phyloP scores from a whole-genome alignment of 2,797 vertebrate genomes.

The Sebastiscus albofasciatus region DNA sequence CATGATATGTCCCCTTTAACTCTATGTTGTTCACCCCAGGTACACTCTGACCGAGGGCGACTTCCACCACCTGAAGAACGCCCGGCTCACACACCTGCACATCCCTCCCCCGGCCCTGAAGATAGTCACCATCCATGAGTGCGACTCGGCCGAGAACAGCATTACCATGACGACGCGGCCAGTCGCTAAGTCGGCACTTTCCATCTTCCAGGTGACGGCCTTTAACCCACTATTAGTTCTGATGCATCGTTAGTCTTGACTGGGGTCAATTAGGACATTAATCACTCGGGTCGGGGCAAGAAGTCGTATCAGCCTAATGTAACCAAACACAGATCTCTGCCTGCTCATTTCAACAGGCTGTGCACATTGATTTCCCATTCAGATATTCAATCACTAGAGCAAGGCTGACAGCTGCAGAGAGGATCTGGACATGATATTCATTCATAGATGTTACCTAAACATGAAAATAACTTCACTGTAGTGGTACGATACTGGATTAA shows the following conservation, averaged over 20 bases:
- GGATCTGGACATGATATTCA: neutral
- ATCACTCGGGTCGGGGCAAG: constrained; percentile 19
- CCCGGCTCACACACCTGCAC: constrained; percentile 93
- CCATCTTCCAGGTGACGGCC: constrained; percentile 94
- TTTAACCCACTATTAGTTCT: constrained; percentile 15
- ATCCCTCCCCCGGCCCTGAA: constrained; percentile 89
- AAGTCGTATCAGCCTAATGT: constrained; percentile 30
- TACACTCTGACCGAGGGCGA: constrained; percentile 98
- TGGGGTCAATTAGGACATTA: constrained; percentile 33
- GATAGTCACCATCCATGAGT: constrained; percentile 97
- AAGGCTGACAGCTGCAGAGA: neutral
- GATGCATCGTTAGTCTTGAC: constrained; percentile 46
- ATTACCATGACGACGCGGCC: constrained; percentile 85
- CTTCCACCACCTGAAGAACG: constrained; percentile 97
- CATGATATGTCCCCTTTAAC: neutral
- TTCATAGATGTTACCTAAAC: neutral
- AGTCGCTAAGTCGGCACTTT: constrained; percentile 88
- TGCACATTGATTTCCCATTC: constrained; percentile 51
- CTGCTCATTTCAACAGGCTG: constrained; percentile 28
- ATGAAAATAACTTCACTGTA: neutral
- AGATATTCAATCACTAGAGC: constrained; percentile 5
- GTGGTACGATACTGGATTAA: neutral
- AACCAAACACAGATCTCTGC: constrained; percentile 24
- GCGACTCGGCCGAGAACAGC: constrained; percentile 91
- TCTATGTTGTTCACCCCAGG: constrained; percentile 71